These are phyloP conservation scores for Caenorhabditis brenneri DNA, from an alignment of 1,140 invertebrate genomes.

Conservation along the genomic window DNA sequence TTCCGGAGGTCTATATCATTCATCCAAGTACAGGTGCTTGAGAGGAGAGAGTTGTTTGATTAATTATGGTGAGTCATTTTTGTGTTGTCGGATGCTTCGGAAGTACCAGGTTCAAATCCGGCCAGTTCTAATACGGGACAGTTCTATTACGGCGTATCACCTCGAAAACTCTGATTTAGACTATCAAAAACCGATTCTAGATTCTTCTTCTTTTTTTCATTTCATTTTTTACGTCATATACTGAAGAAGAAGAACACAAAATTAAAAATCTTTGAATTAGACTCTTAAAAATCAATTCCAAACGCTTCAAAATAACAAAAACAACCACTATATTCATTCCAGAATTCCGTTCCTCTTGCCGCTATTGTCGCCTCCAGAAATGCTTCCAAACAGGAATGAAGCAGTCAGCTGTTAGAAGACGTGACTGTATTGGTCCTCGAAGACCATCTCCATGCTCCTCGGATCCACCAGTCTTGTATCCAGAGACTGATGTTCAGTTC, in stretches of 20 bases:
- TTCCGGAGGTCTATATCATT: not conserved
- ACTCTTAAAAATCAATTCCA: too few species aligned
- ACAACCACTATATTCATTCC: not conserved
- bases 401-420: not conserved
- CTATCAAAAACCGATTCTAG: too few species aligned
- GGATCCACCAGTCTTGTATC: not conserved
- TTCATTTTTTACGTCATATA: too few species aligned
- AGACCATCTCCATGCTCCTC: not conserved
- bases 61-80: not conserved
- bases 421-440: not conserved
- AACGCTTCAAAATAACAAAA: too few species aligned
- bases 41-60: not conserved
- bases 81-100: too few species aligned
- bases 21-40: not conserved
- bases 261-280: too few species aligned
- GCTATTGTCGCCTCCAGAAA: slow-evolving; percentile 1
- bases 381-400: not conserved
- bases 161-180: too few species aligned
- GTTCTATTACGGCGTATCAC: too few species aligned
- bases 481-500: not conserved
- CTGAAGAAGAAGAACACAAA: too few species aligned
- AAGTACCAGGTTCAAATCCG: too few species aligned
- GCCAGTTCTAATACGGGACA: too few species aligned
- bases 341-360: slow-evolving; percentile 2
- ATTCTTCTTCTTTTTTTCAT: too few species aligned